Evolutionary conservation across 2,888 invertebrate species (phyloP), one percentile per base, ranked within the genome.

Genomic region (Leucophenga maculata): DNA sequence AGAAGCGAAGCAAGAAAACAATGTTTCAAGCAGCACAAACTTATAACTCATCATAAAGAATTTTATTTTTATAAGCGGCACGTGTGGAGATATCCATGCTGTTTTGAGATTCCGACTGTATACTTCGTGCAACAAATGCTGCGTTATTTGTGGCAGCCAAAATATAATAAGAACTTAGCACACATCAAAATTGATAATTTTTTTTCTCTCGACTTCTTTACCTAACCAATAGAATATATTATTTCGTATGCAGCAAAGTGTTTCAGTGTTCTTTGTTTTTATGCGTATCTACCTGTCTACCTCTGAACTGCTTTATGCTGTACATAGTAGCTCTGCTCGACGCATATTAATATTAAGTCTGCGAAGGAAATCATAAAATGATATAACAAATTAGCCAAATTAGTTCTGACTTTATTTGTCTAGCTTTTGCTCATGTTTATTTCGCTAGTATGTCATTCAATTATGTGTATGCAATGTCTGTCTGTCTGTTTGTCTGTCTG

Each of bases 351-450:
- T 60, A 32, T 65, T 54, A 14, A 4, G n/a, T n/a, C 16, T 62
- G 62, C n/a, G 11, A 8, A n/a, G 22, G 57, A 55, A 67, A 57
- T 57, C 57, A 55, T 67, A 67, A 39, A 39, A 67, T 67, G 59
- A 60, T 48, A 59, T 32, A 59, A 67, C 59, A 67, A 67, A 67
- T 67, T 67, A 59, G 26, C 32, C n/a, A 60, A 67, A 67, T 67
- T 60, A 59, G 48, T 48, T 48, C 44, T 64, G 62, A 46, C 18
- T 9, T 55, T 55, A 26, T 26, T 55, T 26, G 26, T n/a, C 1
- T 55, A 13, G 13, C 20, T 18, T n/a, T 18, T 54, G 16, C 6
- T 22, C 26, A 26, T 55, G 26, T 55, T 55, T 55, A 52, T 20
- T 52, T 20, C 20, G 4, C 9, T 22, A 20, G 55, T 55, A 14